Percentiles rank a stretch among this genome's conserved stretches.
Conservation (phyloP, 2,797 vertebrate genomes). For the Epinephelus coioides region DNA sequence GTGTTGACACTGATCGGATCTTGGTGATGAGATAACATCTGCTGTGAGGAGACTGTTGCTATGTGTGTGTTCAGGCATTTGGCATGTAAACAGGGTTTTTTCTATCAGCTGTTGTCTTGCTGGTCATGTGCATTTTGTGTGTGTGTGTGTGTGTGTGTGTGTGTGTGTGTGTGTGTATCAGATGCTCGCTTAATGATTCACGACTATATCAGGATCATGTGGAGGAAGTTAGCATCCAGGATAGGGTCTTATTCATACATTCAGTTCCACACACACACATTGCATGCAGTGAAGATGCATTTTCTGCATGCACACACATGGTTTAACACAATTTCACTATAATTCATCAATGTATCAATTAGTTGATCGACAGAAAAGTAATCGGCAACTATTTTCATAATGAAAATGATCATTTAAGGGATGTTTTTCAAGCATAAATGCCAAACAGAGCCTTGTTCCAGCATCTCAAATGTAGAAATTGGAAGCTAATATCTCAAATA, state of each 20-base stretch:
- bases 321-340: neutral
- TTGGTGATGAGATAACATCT: neutral
- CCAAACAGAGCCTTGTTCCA: neutral
- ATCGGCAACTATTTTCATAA: neutral
- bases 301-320: neutral
- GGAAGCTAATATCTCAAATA: neutral
- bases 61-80: neutral
- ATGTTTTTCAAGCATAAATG: neutral
- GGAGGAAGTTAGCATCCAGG: slow-evolving; percentile 72
- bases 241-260: slow-evolving; percentile 61
- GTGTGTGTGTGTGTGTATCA: slow-evolving; percentile 36
- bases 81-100: neutral
- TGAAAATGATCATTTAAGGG: too few relatives aligned
- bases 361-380: too few relatives aligned
- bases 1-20: neutral
- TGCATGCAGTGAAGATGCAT: neutral
- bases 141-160: slow-evolving; percentile 1
- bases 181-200: slow-evolving; percentile 66
- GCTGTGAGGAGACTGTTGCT: neutral
- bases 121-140: slow-evolving; percentile 11
- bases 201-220: slow-evolving; percentile 78
- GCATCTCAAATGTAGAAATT: neutral
- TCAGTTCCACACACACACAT: slow-evolving; percentile 33
- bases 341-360: neutral
- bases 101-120: neutral